Percentiles rank a stretch among this genome's conserved stretches.
phyloP scores from a whole-genome alignment of 2,888 invertebrate species.

The Noctua pronuba region DNA sequence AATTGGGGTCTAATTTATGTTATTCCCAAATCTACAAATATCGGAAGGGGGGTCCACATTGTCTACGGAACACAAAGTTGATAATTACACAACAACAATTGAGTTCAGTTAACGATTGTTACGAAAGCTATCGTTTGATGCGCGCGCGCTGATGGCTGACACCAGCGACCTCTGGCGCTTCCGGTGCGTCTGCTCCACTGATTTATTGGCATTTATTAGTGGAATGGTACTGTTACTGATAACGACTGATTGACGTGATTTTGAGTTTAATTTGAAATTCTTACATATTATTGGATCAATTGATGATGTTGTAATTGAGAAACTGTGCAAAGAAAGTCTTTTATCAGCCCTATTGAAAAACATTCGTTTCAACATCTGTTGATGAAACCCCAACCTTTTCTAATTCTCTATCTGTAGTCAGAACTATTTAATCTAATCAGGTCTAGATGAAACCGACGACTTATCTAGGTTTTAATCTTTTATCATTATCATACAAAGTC shows the following conservation, averaged over 20 bases:
- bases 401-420: neutral
- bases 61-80: constrained; percentile 29
- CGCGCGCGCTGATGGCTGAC: constrained; percentile 75
- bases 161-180: constrained; percentile 74
- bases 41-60: constrained; percentile 18
- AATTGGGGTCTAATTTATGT: neutral
- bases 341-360: neutral
- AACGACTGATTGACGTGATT: constrained; percentile 46
- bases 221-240: constrained; percentile 68
- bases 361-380: neutral
- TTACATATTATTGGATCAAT: neutral
- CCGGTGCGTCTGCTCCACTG: constrained; percentile 69
- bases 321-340: neutral
- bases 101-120: constrained; percentile 59
- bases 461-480: constrained; percentile 31
- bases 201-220: constrained; percentile 72
- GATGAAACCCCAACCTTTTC: neutral
- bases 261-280: constrained; percentile 25
- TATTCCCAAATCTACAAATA: neutral
- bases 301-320: neutral
- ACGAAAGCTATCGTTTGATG: constrained; percentile 68
- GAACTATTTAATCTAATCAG: constrained; percentile 1
- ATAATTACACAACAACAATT: constrained; percentile 58
- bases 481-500: constrained; percentile 25
- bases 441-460: neutral